Evolutionary conservation across 2,888 invertebrate species (phyloP), one percentile per base, ranked within the genome.

Genomic region (Cancer borealis): DNA sequence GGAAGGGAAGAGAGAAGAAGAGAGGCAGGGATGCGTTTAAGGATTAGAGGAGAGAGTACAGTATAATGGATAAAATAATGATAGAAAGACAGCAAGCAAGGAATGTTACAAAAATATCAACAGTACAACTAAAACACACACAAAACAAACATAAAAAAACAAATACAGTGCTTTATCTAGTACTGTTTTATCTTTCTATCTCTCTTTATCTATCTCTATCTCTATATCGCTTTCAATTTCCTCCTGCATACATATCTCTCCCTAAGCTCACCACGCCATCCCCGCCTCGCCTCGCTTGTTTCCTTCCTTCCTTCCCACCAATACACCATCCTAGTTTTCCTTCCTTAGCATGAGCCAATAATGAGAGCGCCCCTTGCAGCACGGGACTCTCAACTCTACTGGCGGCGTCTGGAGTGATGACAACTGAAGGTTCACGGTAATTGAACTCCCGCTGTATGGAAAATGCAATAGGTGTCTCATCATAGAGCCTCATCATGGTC

Each of bases 391-490:
- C n/a, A 21, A n/a, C 73, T 26, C 26, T 73, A 73, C 8, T 10
- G n/a, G 26, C n/a, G 8, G 73, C 0, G 21, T 73, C n/a, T 2
- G 73, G 73, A 73, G n/a, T 0, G 73, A 26, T 26, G 73, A n/a
- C 73, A 26, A n/a, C 73, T 73, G n/a, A n/a, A 8, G 21, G 73
- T n/a, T 21, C 21, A 21, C 21, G n/a, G 73, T 73, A 73, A 73
- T 73, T 73, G 73, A n/a, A 73, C 17, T n/a, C 54, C 0, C 73
- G 21, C 73, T 73, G 4, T 73, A 73, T 73, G 73, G 73, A 73
- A 73, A 73, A 73, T 73, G 73, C 73, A 73, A 73, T 73, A 73
- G 73, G 73, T 73, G 73, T 73, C 73, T 73, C 73, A 73, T 73
- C 21, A 2, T n/a, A 21, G 73, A 5, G 21, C 1, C 73, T 73